Evolutionary conservation across 2,888 invertebrate species (phyloP), one percentile per base, ranked within the genome.

Genomic region (Acrocyrtus sp.): DNA sequence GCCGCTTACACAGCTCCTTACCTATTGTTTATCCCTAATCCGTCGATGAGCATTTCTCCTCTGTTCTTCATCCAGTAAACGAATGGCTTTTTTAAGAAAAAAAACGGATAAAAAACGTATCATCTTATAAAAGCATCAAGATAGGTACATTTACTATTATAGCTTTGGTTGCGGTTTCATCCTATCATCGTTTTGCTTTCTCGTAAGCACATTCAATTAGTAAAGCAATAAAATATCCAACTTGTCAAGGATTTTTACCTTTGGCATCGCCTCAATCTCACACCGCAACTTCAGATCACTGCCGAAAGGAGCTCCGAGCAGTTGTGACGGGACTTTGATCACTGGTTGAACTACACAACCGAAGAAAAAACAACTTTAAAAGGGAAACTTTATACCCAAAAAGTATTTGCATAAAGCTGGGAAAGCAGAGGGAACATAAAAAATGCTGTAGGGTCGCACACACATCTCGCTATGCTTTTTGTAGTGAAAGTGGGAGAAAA

Each of bases 251-350:
- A n/a, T n/a, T n/a, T 19, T 48, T 72, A 75, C 75, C 66, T 75
- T 75, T 82, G 95, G 95, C 82, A 91, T 93, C 1, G 95, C 94
- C 83, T 95, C 95, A 61, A 95, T 93, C 84, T 91, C 90, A 83
- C 95, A 95, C 83, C 94, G 92, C 50, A 95, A 86, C 81, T 92
- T 91, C 34, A 95, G 94, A 84, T 94, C 92, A 0, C 93, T 93
- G 61, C 92, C 92, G 48, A 94, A 85, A 1, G 95, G 94, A 1
- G 94, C 92, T 19, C 95, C 95, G 56, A 95, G 87, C 82, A 95
- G 87, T 85, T 95, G 95, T 85, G 93, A 94, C 81, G 94, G 92
- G 81, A 94, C 94, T 86, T 92, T 93, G 77, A 95, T 93, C 83
- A 91, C 90, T 29, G 95, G 95, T 61, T 92, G 91, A 87, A 96